Conservation (phyloP, 2,797 vertebrate species). For the Sylvia borin region DNA sequence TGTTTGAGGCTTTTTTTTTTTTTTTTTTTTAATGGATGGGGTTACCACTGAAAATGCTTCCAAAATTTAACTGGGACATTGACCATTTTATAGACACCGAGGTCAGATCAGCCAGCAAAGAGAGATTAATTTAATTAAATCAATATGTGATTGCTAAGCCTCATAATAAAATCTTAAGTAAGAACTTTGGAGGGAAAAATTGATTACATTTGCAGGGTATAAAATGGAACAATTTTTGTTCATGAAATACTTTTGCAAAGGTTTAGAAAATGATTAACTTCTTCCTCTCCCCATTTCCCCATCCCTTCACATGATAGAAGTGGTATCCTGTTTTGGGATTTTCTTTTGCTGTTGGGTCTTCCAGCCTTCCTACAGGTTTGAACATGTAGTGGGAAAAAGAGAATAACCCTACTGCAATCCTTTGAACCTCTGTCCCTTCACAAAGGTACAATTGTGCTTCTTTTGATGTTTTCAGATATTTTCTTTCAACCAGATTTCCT, state of each 20-base stretch:
- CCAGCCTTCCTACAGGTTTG: neutral
- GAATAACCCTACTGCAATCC: neutral
- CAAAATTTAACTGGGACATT: neutral
- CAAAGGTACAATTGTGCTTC: neutral
- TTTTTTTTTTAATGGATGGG: neutral
- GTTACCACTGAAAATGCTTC: neutral
- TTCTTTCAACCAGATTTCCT: neutral
- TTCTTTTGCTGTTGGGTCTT: neutral
- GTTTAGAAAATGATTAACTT: neutral
- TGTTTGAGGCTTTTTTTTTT: no score
- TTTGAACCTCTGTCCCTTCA: neutral
- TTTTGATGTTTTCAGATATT: neutral
- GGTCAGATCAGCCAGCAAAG: neutral
- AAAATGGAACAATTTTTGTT: neutral
- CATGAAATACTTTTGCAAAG: neutral
- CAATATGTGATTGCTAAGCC: neutral
- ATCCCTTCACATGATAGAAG: rapidly evolving
- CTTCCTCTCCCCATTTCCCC: neutral
- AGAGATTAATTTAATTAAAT: neutral
- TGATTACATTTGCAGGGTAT: neutral
- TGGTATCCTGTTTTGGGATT: neutral
- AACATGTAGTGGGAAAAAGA: neutral
- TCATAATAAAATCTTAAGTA: neutral
- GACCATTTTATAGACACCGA: neutral
- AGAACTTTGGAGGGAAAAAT: neutral